Evolutionary conservation across 1,140 invertebrate species (phyloP).

Genomic region (Lethocerus indicus): DNA sequence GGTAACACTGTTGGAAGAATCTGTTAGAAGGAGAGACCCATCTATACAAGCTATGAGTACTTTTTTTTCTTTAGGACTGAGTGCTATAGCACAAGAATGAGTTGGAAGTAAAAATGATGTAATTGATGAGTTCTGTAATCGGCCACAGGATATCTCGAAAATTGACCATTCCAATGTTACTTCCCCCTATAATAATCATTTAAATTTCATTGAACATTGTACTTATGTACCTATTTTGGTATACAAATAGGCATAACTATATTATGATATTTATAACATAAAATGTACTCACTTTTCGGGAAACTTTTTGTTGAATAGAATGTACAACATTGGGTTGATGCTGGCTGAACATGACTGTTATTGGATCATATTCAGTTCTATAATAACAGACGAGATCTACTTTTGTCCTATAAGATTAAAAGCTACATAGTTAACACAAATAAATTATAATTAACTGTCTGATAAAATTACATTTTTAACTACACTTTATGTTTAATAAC

Average conservation of each 20-base stretch:
- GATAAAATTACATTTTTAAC: too few species aligned
- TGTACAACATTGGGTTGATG: conserved; percentile 47
- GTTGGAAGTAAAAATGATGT: conserved; percentile 53
- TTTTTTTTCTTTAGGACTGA: conserved; percentile 52
- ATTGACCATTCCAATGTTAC: conserved; percentile 55
- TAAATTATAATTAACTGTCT: too few species aligned
- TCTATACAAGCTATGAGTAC: conserved; percentile 58
- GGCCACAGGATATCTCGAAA: conserved; percentile 47
- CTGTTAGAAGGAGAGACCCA: conserved; percentile 53
- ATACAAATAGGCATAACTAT: not conserved
- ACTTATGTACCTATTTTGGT: not conserved
- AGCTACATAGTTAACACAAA: conserved; percentile 2
- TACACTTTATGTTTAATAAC: too few species aligned
- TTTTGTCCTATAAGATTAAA: conserved; percentile 27
- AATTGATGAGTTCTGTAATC: conserved; percentile 45
- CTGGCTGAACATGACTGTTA: conserved; percentile 45
- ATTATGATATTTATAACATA: not conserved
- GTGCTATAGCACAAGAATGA: conserved; percentile 42
- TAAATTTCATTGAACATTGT: conserved; percentile 9
- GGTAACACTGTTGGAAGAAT: conserved; percentile 40
- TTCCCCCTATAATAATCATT: conserved; percentile 34
- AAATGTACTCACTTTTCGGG: conserved; percentile 33
- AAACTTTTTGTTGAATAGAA: conserved; percentile 58
- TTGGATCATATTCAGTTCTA: conserved; percentile 51
- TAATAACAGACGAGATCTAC: conserved; percentile 41